Evolutionary conservation across 1,140 invertebrate species (phyloP), one percentile per base, ranked within the genome.

Genomic region (Teleogryllus occipitalis): DNA sequence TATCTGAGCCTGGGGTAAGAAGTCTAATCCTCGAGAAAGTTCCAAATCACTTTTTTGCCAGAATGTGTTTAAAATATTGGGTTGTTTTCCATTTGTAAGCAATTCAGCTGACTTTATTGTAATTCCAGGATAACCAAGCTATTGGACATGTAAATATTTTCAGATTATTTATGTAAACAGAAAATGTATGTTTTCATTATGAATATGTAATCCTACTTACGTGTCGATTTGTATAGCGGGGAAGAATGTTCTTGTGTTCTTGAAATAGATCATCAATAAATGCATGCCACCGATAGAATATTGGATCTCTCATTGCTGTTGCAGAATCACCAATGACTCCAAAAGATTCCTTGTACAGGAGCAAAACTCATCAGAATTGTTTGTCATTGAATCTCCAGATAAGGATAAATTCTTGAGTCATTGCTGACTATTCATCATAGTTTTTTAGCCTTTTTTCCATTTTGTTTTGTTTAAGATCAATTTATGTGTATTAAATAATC

Each of bases 1-100:
- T 46, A 95, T 89, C 18, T 90, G 84, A 47, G 93, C 93, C 7
- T 92, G 87, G 0, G 92, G 92, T 74, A 90, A 89, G 83, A 95
- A 95, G 84, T 95, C 93, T 80, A 95, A 88, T 10, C 94, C 94
- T 39, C 93, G 89, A 0, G 91, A 91, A 22, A 95, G 83, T 82
- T 95, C 91, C 49, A 95, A 86, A 47, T 92, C 90, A 78, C 92
- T 93, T 80, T 86, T 83, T 85, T 91, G 89, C 90, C 90, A 92
- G 84, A 88, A 90, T 1, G 93, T 94, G 78, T 84, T 84, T 21
- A 94, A 81, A 0, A 86, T 85, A 79, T 84, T 80, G 6, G 78
- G 47, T 15, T 27, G 77, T 22, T 46, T 74, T 27, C 39, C 73
- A 0, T 83, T 82, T 12, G 86, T 85, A 74, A 87, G 83, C 12